phyloP scores from a whole-genome alignment of 2,888 invertebrate species.

The Ormyrus nitidulus region DNA sequence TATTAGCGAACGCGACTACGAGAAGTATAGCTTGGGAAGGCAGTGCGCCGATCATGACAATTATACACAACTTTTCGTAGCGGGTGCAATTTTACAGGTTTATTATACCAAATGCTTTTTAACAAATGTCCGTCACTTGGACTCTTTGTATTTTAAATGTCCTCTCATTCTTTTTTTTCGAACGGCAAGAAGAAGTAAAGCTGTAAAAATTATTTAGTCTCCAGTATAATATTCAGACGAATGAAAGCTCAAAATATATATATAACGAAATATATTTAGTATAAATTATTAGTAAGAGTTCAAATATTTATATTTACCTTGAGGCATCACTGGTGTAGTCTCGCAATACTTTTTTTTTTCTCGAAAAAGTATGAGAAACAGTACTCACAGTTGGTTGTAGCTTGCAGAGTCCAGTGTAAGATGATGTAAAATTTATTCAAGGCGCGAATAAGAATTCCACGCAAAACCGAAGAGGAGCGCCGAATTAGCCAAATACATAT shows the following conservation, averaged over 20 bases:
- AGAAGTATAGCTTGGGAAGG: neutral
- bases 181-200: too few species aligned
- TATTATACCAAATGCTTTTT: neutral
- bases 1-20: constrained; percentile 6
- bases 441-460: constrained; percentile 14
- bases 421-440: constrained; percentile 17
- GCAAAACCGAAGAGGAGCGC: constrained; percentile 12
- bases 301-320: constrained; percentile 19
- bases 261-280: constrained; percentile 7
- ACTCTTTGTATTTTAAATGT: too few species aligned
- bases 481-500: constrained; percentile 65
- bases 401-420: neutral
- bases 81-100: neutral
- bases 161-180: too few species aligned
- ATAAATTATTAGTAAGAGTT: constrained; percentile 13
- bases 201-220: neutral
- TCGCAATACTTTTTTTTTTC: neutral
- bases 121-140: too few species aligned
- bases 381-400: neutral
- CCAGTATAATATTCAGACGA: neutral
- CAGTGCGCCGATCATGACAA: neutral
- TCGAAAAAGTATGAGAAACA: neutral
- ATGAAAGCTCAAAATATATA: neutral
- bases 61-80: neutral
- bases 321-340: neutral